A percentile compares a stretch with the other conserved stretches of the same genome.
Evolutionary conservation across 2,113 vertebrate genomes (phyloP).

Genomic region (Alces alces): DNA sequence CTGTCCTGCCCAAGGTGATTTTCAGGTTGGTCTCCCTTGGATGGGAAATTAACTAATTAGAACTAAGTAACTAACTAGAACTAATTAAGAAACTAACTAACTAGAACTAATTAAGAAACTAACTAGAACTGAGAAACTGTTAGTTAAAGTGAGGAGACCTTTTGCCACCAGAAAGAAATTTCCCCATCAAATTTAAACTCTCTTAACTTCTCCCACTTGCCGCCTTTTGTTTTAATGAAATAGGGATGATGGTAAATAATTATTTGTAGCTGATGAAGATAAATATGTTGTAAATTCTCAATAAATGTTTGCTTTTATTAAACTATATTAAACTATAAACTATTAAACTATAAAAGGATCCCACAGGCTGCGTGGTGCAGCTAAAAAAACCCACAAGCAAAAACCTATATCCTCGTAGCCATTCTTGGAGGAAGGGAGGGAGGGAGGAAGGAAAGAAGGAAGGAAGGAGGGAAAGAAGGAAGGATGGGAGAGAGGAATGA

Average conservation of each 20-base stretch:
- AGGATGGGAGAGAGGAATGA: neutral
- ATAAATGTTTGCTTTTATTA: neutral
- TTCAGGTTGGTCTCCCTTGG: conserved; percentile 70
- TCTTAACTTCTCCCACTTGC: neutral
- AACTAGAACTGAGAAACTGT: neutral
- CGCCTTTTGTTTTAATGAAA: neutral
- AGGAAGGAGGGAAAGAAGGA: neutral
- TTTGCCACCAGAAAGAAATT: neutral
- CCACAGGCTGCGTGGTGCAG: neutral
- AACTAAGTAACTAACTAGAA: neutral
- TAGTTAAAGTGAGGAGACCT: neutral
- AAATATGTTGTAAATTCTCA: neutral
- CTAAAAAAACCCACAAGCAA: neutral
- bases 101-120: neutral
- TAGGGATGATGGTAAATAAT: neutral
- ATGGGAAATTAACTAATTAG: neutral
- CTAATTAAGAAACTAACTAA: neutral
- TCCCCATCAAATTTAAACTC: neutral
- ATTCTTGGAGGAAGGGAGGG: neutral
- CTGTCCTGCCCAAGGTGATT: conserved; percentile 77
- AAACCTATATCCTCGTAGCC: neutral
- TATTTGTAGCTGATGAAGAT: neutral
- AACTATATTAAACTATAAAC: neutral
- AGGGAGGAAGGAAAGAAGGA: neutral
- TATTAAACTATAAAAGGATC: neutral